Conservation (phyloP, 2,797 vertebrate species). For the Anas flavirostris region DNA sequence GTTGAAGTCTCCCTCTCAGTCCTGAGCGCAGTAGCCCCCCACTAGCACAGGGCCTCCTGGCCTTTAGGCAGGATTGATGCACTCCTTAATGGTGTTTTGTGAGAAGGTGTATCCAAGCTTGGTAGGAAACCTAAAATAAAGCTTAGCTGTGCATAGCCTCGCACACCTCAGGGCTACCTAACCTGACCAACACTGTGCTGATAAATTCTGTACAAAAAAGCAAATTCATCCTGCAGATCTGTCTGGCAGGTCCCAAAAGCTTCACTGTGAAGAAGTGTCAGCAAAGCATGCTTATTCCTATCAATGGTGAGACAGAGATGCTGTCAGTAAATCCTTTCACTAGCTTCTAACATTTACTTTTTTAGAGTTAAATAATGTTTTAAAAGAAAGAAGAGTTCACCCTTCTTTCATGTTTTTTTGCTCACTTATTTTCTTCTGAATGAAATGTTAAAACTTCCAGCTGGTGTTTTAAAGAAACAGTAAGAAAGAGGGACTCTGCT, state of each 20-base stretch:
- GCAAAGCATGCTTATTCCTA: not conserved
- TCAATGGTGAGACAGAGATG: not conserved
- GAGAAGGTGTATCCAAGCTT: not conserved
- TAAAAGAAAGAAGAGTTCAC: not conserved
- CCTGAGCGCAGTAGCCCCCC: not conserved
- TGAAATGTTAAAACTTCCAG: not conserved
- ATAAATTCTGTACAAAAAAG: not conserved
- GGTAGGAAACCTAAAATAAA: not conserved
- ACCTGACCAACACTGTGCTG: not conserved
- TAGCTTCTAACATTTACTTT: not conserved
- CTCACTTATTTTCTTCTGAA: not conserved
- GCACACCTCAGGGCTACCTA: not conserved
- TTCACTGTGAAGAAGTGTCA: not conserved
- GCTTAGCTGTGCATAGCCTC: not conserved
- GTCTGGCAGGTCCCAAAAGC: not conserved
- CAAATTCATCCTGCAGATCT: not conserved
- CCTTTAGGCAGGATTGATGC: not conserved
- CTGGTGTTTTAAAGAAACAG: not conserved
- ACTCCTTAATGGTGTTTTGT: not conserved
- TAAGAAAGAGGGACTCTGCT: not conserved
- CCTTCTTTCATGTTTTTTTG: not conserved
- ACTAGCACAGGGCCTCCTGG: not conserved
- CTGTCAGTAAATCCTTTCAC: not conserved
- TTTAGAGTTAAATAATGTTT: not conserved
- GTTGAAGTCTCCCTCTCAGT: not conserved